phyloP scores from a whole-genome alignment of 2,888 invertebrate species.

The Hoplodrina ambigua region DNA sequence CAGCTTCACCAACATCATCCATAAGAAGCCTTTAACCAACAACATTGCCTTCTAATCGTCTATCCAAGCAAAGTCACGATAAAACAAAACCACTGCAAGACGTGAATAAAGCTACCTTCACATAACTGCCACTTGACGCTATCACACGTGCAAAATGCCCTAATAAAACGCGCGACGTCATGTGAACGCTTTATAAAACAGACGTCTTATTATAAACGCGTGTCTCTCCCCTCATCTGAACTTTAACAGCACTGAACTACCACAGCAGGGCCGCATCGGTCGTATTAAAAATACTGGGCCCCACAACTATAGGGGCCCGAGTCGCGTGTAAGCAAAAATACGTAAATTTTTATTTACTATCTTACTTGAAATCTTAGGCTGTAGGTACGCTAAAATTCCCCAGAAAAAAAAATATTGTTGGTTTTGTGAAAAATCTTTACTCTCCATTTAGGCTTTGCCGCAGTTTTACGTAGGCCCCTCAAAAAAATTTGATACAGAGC shows the following conservation, averaged over 20 bases:
- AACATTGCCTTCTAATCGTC: not conserved
- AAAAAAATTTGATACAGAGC: no score
- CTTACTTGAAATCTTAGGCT: no score
- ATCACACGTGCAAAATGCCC: conserved; percentile 24
- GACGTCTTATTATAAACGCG: conserved; percentile 22
- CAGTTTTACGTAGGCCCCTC: no score
- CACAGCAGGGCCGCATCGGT: not conserved
- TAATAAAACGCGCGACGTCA: conserved; percentile 31
- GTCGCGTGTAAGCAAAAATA: no score
- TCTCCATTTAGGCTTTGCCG: no score
- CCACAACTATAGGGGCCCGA: no score
- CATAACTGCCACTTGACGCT: conserved; percentile 20
- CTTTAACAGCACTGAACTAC: conserved; percentile 29
- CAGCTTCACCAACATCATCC: not conserved
- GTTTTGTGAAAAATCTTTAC: no score
- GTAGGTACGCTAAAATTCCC: no score
- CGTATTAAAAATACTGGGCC: no score
- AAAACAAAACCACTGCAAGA: conserved; percentile 5
- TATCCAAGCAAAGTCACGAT: not conserved
- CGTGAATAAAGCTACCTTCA: conserved; percentile 16
- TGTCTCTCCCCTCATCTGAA: conserved; percentile 14
- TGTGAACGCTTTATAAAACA: conserved; percentile 39
- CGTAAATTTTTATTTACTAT: no score
- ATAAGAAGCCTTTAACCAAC: not conserved
- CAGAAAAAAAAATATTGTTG: no score